Base-by-base conservation (phyloP, 2,888 invertebrate species). In the Nomada fucata region DNA sequence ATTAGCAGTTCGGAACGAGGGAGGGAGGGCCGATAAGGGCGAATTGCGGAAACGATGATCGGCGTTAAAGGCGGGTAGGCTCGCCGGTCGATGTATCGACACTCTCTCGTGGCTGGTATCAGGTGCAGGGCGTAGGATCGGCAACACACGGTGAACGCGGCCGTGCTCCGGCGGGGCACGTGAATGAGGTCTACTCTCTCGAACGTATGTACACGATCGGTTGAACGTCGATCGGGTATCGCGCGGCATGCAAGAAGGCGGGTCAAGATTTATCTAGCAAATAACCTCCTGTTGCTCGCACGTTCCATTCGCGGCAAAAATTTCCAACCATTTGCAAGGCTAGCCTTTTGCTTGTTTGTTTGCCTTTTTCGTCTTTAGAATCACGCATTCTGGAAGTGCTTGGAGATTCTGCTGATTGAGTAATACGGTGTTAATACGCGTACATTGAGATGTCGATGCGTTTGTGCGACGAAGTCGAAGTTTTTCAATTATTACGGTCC, bases 211-310 rank as follows among this genome's bases (percentile, higher is more conserved):
- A 85, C 83, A 79, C 83, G 89, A 89, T 89, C 88, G 86, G 79
- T 67, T 82, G 83, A 83, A 88, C 88, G 89, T 87, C 86, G 89
- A 90, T 90, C 89, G 90, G 85, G 85, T 90, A 90, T 90, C 90
- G 84, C 81, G 83, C 82, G 86, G 89, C 90, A 90, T 90, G 90
- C 90, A 90, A 90, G 86, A 85, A 86, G 90, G 90, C 90, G 90
- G 89, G 81, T 84, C 87, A 84, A 90, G 90, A 90, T 90, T 89
- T 87, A 90, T 90, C 90, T 88, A 87, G 87, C 89, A 86, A 89
- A 89, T 90, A 89, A 89, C 89, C 89, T 89, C 88, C 88, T 89
- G 89, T 88, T 88, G 87, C 89, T 88, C 85, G 88, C 89, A 82
- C 84, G 86, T 88, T 89, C 87, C 86, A 87, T 87, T 84, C 83